phyloP scores from a whole-genome alignment of 2,888 invertebrate genomes.

The Heliconius charithonia region DNA sequence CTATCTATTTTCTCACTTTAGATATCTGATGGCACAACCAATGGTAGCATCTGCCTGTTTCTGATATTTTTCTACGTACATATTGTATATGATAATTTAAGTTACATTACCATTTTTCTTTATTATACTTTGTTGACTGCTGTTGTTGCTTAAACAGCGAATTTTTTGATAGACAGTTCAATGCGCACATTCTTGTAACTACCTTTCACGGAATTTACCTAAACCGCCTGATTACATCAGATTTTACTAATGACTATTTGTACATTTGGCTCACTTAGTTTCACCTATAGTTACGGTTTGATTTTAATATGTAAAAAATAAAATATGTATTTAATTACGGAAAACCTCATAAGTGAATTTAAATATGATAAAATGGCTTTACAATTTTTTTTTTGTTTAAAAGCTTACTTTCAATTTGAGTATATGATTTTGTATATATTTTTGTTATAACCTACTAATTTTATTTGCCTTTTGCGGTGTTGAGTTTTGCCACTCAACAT shows the following conservation, averaged over 20 bases:
- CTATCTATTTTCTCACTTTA: slow-evolving; percentile 34
- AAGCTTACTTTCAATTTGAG: not conserved
- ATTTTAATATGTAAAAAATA: no score
- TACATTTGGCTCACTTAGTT: slow-evolving; percentile 4
- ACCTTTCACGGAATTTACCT: slow-evolving; percentile 5
- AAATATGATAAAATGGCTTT: not conserved
- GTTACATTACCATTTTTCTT: slow-evolving; percentile 5
- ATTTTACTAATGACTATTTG: not conserved
- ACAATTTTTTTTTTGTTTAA: not conserved
- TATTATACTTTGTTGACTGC: slow-evolving; percentile 6
- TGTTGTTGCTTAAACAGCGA: slow-evolving; percentile 7
- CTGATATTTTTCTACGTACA: slow-evolving; percentile 22
- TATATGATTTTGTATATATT: not conserved
- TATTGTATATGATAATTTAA: not conserved
- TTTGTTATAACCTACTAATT: no score
- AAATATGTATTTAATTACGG: not conserved
- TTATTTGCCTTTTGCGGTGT: no score
- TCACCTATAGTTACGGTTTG: no score
- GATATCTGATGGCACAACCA: slow-evolving; percentile 43
- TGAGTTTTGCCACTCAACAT: no score
- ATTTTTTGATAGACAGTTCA: slow-evolving; percentile 7
- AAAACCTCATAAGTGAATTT: slow-evolving; percentile 12
- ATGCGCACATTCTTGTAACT: slow-evolving; percentile 15
- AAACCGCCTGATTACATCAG: not conserved
- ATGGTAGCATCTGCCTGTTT: slow-evolving; percentile 37